These are phyloP conservation scores for Xiphorhynchus elegans DNA, from an alignment of 2,113 vertebrate species.

Conservation along the genomic window DNA sequence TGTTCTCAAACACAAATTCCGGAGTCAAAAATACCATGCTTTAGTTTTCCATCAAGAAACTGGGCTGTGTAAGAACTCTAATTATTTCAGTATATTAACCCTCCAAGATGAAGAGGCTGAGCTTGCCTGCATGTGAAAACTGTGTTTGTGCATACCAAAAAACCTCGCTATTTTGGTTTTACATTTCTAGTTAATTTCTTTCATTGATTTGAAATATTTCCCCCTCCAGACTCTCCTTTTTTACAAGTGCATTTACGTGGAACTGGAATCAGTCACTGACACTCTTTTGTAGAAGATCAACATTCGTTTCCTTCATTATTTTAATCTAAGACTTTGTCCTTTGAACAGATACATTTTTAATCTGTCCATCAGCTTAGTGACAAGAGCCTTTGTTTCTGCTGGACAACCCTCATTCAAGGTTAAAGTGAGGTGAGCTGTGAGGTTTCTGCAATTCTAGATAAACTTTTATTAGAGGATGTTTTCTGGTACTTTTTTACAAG, in stretches of 20 bases:
- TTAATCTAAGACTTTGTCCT: neutral
- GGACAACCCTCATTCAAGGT: neutral
- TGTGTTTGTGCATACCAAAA: neutral
- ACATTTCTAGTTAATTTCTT: neutral
- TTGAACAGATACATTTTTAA: neutral
- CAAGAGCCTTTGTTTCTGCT: neutral
- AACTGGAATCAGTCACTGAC: neutral
- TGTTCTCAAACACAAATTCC: slow-evolving; percentile 5
- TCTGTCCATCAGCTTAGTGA: neutral
- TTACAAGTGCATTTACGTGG: neutral
- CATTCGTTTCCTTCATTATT: neutral
- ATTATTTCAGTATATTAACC: neutral
- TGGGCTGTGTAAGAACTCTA: neutral
- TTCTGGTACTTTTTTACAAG: neutral
- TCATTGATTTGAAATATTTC: neutral
- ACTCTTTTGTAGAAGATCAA: neutral
- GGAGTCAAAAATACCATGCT: neutral
- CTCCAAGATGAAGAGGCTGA: neutral
- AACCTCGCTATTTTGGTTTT: neutral
- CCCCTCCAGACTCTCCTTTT: neutral
- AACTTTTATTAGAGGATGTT: neutral
- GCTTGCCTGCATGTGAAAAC: neutral
- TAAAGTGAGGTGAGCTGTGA: neutral
- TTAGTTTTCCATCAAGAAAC: neutral
- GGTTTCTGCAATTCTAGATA: neutral